Conservation (phyloP, 1,140 invertebrate species). For the Drosophila pectinifera region DNA sequence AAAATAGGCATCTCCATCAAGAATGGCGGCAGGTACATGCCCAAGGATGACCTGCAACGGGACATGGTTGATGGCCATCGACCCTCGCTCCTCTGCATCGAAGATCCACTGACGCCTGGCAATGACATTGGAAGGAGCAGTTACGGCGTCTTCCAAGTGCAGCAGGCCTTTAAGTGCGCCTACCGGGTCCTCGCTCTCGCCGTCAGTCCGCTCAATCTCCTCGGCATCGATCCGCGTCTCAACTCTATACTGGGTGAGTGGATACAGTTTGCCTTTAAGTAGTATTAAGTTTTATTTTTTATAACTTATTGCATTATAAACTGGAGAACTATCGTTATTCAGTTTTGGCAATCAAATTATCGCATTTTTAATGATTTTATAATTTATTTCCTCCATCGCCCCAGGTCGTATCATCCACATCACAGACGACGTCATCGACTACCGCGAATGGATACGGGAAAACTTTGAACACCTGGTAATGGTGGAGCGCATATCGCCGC, state of each 20-base stretch:
- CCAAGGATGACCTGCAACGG: conserved; percentile 96
- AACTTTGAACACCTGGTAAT: conserved; percentile 84
- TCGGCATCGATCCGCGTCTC: conserved; percentile 86
- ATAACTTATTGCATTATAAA: too few species aligned
- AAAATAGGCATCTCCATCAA: conserved; percentile 97
- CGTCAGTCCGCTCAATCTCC: conserved; percentile 88
- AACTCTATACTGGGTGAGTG: conserved; percentile 81
- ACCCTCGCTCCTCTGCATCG: conserved; percentile 97
- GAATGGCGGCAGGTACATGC: conserved; percentile 96
- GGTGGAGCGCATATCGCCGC: conserved; percentile 67
- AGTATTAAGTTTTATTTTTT: too few species aligned
- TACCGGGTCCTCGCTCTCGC: conserved; percentile 94
- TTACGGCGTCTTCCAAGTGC: conserved; percentile 95
- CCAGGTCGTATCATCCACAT: conserved; percentile 94
- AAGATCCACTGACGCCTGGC: conserved; percentile 97
- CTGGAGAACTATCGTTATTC: too few species aligned
- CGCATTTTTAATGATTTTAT: too few species aligned
- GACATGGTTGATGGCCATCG: conserved; percentile 97
- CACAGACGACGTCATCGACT: conserved; percentile 96
- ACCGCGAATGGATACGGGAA: conserved; percentile 91
- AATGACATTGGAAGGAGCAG: conserved; percentile 99
- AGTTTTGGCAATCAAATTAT: too few species aligned
- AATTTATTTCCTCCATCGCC: not conserved
- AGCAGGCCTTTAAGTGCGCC: conserved; percentile 97
- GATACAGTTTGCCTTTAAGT: too few species aligned